Base-by-base conservation (phyloP, 1,140 invertebrate genomes). In the Trichonephila inaurata region DNA sequence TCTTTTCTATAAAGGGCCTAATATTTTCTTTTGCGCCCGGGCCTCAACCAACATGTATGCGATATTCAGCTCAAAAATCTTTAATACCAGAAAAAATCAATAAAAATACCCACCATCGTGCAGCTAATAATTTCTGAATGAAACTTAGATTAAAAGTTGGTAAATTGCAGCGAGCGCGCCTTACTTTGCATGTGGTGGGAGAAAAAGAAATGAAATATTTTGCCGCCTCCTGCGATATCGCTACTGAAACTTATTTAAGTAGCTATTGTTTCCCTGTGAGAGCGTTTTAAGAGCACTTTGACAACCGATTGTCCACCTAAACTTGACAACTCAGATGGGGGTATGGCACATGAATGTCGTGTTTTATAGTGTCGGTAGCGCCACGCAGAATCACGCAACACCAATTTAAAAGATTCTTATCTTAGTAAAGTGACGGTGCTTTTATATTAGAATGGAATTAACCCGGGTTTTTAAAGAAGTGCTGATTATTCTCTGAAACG, bases 251-350 rank as follows among this genome's bases (percentile, higher is more conserved):
- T 61, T 87, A 77, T 93, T 88, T 93, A 93, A 93, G 85, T 81
- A 51, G 86, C 92, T 64, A 93, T 93, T 93, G 92, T 93, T 93
- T 86, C 81, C 92, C 92, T 88, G 24, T 62, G 86, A 88, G 72
- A 81, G 83, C 85, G 86, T 82, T 93, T 93, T 93, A 88, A 88
- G 86, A 89, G 85, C 86, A 93, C 92, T 93, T 93, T 93, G 92
- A 93, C 92, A 88, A 93, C 92, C 86, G 28, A 93, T 93, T 93
- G 92, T 93, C 92, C 92, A 81, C 82, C 85, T 86, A 24, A 81
- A 89, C 85, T 88, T 93, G 92, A 93, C 92, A 93, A 89, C 86
- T 88, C 85, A 60, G 91, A 83, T 91, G 91, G 81, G 77, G 64
- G 91, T 60, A 24, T 51, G 86, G 33, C 85, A 88, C 92, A 88